These are phyloP conservation scores for Proales similis DNA, from an alignment of 1,140 invertebrate species.

Conservation along the genomic window DNA sequence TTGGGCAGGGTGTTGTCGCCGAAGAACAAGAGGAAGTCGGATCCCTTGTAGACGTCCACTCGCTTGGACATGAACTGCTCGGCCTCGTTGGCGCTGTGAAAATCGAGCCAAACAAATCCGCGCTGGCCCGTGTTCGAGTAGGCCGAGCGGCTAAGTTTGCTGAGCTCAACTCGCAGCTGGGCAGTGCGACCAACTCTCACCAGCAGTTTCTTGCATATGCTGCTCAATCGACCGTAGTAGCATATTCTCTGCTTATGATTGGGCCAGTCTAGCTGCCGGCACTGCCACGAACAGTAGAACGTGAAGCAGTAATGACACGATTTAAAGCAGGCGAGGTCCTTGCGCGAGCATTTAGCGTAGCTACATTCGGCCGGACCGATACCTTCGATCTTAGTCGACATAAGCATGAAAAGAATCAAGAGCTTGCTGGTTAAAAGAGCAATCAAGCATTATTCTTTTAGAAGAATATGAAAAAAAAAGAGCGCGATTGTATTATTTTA, in stretches of 20 bases:
- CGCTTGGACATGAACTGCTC: background rate
- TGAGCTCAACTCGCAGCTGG: conserved; percentile 8
- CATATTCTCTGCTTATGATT: conserved; percentile 6
- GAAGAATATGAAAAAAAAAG: too few species aligned
- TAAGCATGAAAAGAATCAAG: too few species aligned
- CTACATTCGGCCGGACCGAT: too few species aligned
- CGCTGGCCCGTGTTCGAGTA: background rate
- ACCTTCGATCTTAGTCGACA: too few species aligned
- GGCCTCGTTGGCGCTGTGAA: background rate
- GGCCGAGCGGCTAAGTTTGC: conserved; percentile 10
- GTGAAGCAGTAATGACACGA: conserved; percentile 33
- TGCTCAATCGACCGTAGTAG: background rate
- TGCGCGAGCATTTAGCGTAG: too few species aligned
- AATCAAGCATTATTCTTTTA: too few species aligned
- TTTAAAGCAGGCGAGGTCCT: too few species aligned
- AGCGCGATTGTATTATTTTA: too few species aligned
- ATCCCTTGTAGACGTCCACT: background rate
- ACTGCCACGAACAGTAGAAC: conserved; percentile 5
- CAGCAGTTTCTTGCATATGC: conserved; percentile 11
- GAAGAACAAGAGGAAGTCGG: conserved; percentile 30
- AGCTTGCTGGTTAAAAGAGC: too few species aligned
- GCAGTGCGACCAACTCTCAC: conserved; percentile 12
- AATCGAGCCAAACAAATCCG: conserved; percentile 37
- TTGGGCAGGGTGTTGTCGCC: conserved; percentile 21
- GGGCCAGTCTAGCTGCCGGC: conserved; percentile 18